Conservation (phyloP, 2,113 vertebrate species). For the Dendrocopos noguchii region DNA sequence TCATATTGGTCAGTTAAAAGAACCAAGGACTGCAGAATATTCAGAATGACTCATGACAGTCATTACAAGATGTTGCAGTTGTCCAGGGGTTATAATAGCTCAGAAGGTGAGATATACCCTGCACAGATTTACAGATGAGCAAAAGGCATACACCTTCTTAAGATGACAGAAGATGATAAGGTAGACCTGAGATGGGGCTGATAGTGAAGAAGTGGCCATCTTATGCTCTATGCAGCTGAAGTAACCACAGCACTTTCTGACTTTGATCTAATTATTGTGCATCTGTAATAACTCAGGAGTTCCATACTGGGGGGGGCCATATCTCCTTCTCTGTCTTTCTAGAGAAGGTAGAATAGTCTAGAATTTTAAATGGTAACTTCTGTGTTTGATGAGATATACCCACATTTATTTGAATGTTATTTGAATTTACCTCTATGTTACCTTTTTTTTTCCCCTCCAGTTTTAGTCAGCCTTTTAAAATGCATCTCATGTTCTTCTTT, state of each 20-base stretch:
- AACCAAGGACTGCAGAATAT: neutral
- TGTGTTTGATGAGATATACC: neutral
- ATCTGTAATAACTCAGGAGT: neutral
- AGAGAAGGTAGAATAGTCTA: neutral
- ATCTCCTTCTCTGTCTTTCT: neutral
- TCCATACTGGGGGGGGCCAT: neutral
- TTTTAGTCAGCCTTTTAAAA: neutral
- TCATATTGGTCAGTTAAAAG: neutral
- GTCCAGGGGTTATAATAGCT: neutral
- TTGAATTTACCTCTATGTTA: neutral
- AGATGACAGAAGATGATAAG: neutral
- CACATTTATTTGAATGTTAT: neutral
- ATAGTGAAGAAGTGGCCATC: neutral
- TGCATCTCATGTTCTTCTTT: neutral
- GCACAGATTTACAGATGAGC: neutral
- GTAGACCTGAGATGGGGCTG: neutral
- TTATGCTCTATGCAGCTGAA: neutral
- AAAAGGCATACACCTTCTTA: neutral
- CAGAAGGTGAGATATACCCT: neutral
- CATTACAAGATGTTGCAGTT: neutral
- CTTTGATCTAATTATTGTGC: neutral
- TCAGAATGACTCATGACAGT: accelerated
- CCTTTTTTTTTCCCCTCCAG: neutral
- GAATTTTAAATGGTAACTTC: neutral
- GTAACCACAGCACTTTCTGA: neutral